These are phyloP conservation scores for Varanus salvator DNA, from an alignment of 2,113 vertebrate species.

Conservation along the genomic window DNA sequence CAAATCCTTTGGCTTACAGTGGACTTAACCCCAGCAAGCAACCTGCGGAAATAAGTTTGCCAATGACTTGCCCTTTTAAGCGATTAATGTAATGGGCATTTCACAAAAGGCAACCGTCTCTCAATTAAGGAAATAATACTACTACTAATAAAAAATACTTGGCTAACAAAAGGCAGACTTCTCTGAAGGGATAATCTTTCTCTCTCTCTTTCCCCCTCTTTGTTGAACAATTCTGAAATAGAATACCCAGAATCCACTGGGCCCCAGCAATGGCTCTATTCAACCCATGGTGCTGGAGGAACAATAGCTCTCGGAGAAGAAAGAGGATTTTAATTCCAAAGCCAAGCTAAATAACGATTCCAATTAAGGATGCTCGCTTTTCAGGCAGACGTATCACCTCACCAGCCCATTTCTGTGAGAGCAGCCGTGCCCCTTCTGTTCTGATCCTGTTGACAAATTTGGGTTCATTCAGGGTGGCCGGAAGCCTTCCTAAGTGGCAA, in stretches of 20 bases:
- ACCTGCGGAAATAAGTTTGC: neutral
- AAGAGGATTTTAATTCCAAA: slow-evolving; percentile 66
- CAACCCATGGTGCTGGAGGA: slow-evolving; percentile 59
- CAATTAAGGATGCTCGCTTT: slow-evolving; percentile 66
- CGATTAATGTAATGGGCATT: neutral
- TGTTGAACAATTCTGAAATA: fast-evolving
- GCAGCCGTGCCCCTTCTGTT: slow-evolving; percentile 57
- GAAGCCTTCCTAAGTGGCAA: slow-evolving; percentile 44
- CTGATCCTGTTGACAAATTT: slow-evolving; percentile 45
- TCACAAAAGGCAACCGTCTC: neutral
- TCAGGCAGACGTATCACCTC: slow-evolving; percentile 46
- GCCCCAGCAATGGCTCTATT: slow-evolving; percentile 47
- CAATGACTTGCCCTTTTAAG: neutral
- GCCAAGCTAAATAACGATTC: slow-evolving; percentile 61
- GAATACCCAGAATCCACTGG: slow-evolving; percentile 31
- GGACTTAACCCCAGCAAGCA: neutral
- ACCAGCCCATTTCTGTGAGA: slow-evolving; percentile 34
- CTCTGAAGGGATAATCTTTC: neutral
- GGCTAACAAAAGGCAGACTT: fast-evolving
- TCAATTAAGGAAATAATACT: fast-evolving
- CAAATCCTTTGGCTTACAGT: neutral
- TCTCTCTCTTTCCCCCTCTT: neutral
- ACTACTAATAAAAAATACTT: fast-evolving
- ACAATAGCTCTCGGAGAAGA: slow-evolving; percentile 54
- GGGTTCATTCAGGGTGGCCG: slow-evolving; percentile 22